Evolutionary conservation across 2,113 vertebrate genomes (phyloP).

Genomic region (Alces alces): DNA sequence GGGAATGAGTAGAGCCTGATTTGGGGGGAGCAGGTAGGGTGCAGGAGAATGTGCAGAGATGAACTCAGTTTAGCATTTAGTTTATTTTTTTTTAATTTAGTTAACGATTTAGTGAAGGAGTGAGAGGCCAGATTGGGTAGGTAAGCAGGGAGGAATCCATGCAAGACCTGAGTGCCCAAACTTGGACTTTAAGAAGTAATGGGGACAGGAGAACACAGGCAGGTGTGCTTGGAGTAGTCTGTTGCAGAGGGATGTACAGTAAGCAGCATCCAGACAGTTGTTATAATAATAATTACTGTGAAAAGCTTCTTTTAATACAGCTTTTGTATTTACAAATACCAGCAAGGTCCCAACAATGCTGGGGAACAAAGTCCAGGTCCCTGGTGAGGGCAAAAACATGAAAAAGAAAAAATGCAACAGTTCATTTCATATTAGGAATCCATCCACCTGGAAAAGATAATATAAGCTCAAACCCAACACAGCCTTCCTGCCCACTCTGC

Average conservation of each 20-base stretch:
- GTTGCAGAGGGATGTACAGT: not conserved
- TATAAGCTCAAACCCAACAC: fast-evolving
- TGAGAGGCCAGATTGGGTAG: not conserved
- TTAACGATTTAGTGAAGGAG: not conserved
- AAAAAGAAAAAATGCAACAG: not conserved
- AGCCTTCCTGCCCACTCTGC: not conserved
- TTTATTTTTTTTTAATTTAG: not conserved
- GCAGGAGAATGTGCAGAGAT: not conserved
- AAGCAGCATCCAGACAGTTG: not conserved
- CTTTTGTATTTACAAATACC: not conserved
- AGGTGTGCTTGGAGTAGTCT: not conserved
- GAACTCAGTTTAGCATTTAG: not conserved
- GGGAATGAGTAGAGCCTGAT: not conserved
- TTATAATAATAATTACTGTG: not conserved
- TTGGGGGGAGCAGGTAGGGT: not conserved
- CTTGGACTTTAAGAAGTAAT: not conserved
- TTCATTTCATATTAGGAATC: not conserved
- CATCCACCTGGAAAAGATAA: not conserved
- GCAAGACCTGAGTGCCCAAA: not conserved
- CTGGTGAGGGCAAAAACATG: not conserved
- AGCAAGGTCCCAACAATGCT: not conserved
- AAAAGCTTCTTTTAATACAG: not conserved
- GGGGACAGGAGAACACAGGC: not conserved
- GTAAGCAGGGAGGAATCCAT: not conserved
- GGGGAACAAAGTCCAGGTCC: not conserved